Evolutionary conservation across 23 tunicate genomes (phyloP).

Genomic region (Aplidium turbinatum): DNA sequence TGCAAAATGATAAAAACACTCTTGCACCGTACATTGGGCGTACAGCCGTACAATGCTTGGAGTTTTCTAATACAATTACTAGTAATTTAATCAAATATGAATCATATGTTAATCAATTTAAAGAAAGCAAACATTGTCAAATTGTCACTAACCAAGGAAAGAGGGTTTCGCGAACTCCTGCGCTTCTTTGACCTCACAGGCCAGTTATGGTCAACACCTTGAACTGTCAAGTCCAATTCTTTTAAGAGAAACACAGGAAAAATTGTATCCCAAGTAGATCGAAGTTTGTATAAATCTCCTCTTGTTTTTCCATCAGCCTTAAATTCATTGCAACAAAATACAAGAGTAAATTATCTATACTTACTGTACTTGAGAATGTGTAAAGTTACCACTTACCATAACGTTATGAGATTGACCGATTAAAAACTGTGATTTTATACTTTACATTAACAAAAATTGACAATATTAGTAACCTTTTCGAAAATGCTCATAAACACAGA

Average conservation of each 20-base stretch:
- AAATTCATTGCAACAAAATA: no score
- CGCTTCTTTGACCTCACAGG: constrained; percentile 52
- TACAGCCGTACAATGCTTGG: no score
- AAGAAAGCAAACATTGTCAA: background rate
- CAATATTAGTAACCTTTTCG: constrained; percentile 59
- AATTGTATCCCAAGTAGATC: constrained; percentile 74
- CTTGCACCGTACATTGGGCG: no score
- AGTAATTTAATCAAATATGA: no score
- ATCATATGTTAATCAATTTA: no score
- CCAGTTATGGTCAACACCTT: constrained; percentile 66
- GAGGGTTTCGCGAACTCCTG: constrained; percentile 34
- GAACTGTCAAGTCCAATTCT: constrained; percentile 58
- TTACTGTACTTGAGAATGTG: no score
- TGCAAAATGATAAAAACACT: no score
- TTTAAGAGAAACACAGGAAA: constrained; percentile 46
- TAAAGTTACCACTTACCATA: no score
- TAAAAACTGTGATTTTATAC: no score
- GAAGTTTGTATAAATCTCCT: constrained; percentile 70
- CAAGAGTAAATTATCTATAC: no score
- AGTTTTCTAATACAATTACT: no score
- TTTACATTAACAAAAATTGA: background rate
- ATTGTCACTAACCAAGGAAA: constrained; percentile 28
- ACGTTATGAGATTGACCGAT: no score
- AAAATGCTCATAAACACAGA: constrained; percentile 55
- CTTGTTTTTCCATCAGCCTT: constrained; percentile 84